Evolutionary conservation across 2,113 vertebrate genomes (phyloP).

Genomic region (Helogale parvula): DNA sequence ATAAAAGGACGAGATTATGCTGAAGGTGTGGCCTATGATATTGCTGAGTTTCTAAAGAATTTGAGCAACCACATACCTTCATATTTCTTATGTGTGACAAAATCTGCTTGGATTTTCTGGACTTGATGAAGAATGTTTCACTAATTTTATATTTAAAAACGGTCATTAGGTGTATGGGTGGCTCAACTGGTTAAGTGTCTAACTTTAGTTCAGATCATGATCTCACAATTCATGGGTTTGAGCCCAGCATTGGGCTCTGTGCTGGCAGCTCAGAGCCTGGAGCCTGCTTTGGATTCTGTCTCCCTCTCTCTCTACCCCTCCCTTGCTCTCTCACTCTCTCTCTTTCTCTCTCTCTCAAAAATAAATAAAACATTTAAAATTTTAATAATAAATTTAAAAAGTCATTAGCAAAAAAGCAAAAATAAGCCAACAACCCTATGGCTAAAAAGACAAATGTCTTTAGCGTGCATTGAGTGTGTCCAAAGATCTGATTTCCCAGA

Average conservation of each 20-base stretch:
- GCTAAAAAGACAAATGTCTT: not conserved
- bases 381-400: not conserved
- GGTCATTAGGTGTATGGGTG: not conserved
- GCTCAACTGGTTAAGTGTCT: no score
- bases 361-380: no score
- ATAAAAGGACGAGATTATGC: not conserved
- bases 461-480: not conserved
- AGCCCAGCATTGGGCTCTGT: no score
- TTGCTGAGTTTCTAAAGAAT: not conserved
- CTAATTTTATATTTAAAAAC: not conserved
- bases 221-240: no score
- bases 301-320: no score
- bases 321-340: no score
- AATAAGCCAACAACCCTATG: not conserved
- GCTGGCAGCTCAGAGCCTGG: no score
- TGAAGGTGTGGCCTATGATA: not conserved
- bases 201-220: no score
- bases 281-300: no score
- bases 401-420: not conserved
- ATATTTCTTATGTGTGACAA: not conserved
- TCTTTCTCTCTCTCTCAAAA: no score
- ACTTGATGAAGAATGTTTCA: not conserved
- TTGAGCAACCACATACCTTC: not conserved
- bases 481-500: not conserved
- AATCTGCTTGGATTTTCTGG: not conserved